Evolutionary conservation across 2,113 vertebrate genomes (phyloP).

Genomic region (Seriola aureovittata): DNA sequence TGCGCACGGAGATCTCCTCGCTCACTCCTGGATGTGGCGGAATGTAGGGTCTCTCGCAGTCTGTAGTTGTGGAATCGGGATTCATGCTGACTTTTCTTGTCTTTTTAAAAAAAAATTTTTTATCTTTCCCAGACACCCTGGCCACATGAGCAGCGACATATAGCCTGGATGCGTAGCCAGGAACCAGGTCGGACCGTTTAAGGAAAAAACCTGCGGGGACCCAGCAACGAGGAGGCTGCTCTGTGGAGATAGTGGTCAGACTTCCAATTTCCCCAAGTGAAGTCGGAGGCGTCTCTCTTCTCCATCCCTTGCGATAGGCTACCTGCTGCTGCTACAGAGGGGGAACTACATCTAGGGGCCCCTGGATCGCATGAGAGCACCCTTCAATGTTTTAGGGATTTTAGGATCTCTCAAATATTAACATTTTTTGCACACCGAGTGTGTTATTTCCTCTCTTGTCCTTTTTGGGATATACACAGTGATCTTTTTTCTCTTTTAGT

Average conservation of each 20-base stretch:
- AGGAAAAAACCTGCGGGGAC: conserved; percentile 57
- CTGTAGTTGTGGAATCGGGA: conserved; percentile 40
- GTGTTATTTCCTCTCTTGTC: conserved; percentile 82
- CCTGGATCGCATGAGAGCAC: conserved; percentile 68
- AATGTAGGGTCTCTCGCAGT: conserved; percentile 59
- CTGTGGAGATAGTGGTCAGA: conserved; percentile 72
- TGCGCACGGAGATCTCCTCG: conserved; percentile 36
- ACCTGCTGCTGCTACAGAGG: conserved; percentile 77
- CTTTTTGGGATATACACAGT: conserved; percentile 83
- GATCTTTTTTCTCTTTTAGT: conserved; percentile 52
- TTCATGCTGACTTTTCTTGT: conserved; percentile 57
- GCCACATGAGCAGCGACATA: conserved; percentile 69
- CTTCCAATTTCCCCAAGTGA: conserved; percentile 59
- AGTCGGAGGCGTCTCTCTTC: conserved; percentile 64
- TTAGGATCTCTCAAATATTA: conserved; percentile 78
- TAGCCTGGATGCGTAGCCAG: conserved; percentile 61
- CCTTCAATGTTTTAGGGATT: conserved; percentile 71
- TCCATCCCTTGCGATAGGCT: conserved; percentile 68
- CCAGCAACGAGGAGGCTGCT: conserved; percentile 52
- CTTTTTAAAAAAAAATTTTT: conserved; percentile 4
- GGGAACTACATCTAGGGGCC: conserved; percentile 55
- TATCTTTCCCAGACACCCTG: conserved; percentile 75
- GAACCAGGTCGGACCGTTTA: conserved; percentile 62
- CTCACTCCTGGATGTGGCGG: conserved; percentile 64
- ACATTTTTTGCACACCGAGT: conserved; percentile 85